A percentile compares a stretch with the other conserved stretches of the same genome.
Evolutionary conservation across 2,888 invertebrate genomes (phyloP).

Genomic region (Cerastis leucographa): DNA sequence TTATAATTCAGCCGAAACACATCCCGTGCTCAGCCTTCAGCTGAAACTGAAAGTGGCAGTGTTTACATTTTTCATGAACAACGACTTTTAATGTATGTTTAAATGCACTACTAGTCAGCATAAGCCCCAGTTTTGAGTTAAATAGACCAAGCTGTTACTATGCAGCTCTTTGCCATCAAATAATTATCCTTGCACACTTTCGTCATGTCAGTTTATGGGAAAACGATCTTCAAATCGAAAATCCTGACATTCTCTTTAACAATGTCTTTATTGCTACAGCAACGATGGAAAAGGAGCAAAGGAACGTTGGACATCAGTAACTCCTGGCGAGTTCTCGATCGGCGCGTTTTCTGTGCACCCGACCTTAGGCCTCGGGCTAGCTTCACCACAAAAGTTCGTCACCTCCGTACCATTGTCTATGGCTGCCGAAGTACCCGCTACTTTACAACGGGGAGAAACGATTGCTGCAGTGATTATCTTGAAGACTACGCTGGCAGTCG

Average conservation of each 20-base stretch:
- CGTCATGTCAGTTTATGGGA: no score
- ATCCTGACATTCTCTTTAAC: neutral
- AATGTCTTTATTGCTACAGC: constrained; percentile 68
- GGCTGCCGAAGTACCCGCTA: constrained; percentile 96
- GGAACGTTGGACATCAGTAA: constrained; percentile 82
- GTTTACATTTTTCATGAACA: no score
- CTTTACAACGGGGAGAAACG: constrained; percentile 97
- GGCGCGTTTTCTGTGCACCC: constrained; percentile 88
- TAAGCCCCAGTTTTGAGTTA: neutral
- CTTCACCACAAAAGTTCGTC: constrained; percentile 80
- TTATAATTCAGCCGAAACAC: neutral
- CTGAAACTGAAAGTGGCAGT: no score
- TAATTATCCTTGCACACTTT: neutral
- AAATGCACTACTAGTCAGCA: no score
- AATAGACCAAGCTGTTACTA: neutral
- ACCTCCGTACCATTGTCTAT: constrained; percentile 93
- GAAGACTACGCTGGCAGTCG: constrained; percentile 96
- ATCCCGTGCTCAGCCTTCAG: no score
- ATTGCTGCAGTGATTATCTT: constrained; percentile 96
- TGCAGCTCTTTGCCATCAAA: neutral
- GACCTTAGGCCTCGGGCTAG: constrained; percentile 84
- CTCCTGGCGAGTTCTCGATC: constrained; percentile 81
- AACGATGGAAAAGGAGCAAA: constrained; percentile 84
- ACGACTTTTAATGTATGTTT: no score
- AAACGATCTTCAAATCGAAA: neutral